Conservation (phyloP, 2,888 invertebrate genomes). For the Hirudinaria manillensis region DNA sequence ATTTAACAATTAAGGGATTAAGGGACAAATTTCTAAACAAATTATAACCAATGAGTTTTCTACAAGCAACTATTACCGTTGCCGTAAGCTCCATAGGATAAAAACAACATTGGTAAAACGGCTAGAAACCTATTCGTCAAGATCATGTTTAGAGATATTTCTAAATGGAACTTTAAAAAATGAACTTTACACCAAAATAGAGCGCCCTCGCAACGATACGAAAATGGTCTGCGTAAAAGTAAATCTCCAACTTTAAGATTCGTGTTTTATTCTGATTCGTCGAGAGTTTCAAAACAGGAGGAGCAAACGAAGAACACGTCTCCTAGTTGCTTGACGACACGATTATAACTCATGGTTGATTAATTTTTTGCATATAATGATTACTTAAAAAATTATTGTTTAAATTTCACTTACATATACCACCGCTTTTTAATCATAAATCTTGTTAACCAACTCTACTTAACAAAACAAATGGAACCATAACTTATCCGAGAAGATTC, state of each 20-base stretch:
- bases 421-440: too few species aligned
- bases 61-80: not conserved
- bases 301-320: not conserved
- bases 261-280: conserved; percentile 18
- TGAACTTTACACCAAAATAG: not conserved
- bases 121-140: not conserved
- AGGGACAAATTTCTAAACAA: not conserved
- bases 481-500: too few species aligned
- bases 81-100: conserved; percentile 1
- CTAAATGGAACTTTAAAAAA: not conserved
- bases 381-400: too few species aligned
- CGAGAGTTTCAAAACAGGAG: not conserved
- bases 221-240: conserved; percentile 17
- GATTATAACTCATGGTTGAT: too few species aligned
- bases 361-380: too few species aligned
- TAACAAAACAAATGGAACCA: too few species aligned
- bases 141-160: too few species aligned
- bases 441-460: too few species aligned
- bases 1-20: too few species aligned
- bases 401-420: too few species aligned
- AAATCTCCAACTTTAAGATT: conserved; percentile 11
- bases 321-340: not conserved
- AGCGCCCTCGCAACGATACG: not conserved
- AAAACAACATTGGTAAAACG: not conserved
- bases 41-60: not conserved